phyloP scores from a whole-genome alignment of 1,140 invertebrate genomes.

The Eupristina koningsbergeri region DNA sequence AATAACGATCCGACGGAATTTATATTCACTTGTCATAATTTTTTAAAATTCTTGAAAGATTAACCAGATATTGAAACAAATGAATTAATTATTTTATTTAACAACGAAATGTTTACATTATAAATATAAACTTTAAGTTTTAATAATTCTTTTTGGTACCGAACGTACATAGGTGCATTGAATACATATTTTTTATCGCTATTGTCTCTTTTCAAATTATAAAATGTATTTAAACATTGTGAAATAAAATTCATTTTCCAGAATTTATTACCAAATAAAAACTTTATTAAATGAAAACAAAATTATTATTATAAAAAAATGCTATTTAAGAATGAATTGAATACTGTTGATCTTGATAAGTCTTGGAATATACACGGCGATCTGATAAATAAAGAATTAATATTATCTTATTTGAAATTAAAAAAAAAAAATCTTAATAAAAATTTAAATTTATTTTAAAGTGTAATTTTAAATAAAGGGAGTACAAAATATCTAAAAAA shows the following conservation, averaged over 20 bases:
- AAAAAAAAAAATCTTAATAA: not conserved
- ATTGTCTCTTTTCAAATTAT: not conserved
- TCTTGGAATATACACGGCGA: no score
- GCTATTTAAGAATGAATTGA: no score
- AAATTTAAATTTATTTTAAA: not conserved
- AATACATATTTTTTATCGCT: not conserved
- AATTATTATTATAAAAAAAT: not conserved
- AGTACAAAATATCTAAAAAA: no score
- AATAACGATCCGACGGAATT: not conserved
- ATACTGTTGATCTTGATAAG: no score
- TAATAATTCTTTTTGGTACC: no score
- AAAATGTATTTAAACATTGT: not conserved
- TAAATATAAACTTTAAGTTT: not conserved
- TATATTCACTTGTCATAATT: not conserved
- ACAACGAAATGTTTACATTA: not conserved
- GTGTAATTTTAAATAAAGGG: no score
- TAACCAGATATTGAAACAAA: not conserved
- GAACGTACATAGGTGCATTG: not conserved
- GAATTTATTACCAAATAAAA: no score
- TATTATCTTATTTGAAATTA: not conserved
- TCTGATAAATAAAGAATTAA: not conserved
- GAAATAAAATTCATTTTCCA: no score
- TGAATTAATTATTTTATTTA: not conserved
- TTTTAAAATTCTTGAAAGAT: not conserved
- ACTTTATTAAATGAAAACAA: not conserved